A percentile compares a stretch with the other conserved stretches of the same genome.
Conservation (phyloP, 2,888 invertebrate species). For the Galerucella nymphaeae region DNA sequence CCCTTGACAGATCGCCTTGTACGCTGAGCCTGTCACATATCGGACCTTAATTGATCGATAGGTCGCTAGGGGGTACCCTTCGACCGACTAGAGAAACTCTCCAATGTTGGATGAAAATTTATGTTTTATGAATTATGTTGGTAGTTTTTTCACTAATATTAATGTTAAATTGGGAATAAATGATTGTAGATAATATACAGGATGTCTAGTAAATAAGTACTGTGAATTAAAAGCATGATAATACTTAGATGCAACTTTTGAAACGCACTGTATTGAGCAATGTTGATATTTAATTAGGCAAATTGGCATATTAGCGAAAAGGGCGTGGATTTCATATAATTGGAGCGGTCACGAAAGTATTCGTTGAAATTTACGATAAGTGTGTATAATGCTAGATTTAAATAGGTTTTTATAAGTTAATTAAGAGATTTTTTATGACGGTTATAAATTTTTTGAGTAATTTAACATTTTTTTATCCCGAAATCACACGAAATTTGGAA, state of each 20-base stretch:
- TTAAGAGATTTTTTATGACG: neutral
- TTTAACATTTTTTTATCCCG: no score
- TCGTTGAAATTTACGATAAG: conserved; percentile 6
- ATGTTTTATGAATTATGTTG: neutral
- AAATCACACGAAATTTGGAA: no score
- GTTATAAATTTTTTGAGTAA: no score
- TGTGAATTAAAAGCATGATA: no score
- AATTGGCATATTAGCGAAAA: conserved; percentile 5
- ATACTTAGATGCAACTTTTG: no score
- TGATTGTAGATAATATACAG: no score
- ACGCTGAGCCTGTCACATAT: conserved; percentile 54
- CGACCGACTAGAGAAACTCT: neutral
- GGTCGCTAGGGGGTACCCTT: conserved; percentile 51
- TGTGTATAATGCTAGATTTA: conserved; percentile 1
- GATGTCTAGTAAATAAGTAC: no score
- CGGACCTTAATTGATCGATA: conserved; percentile 61
- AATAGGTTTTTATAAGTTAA: neutral
- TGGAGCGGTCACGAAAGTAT: conserved; percentile 17
- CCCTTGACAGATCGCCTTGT: conserved; percentile 61
- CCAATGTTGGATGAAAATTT: conserved; percentile 7
- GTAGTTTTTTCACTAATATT: no score
- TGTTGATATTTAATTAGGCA: conserved; percentile 6
- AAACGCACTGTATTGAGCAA: no score
- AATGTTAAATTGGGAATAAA: no score
- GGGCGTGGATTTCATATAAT: conserved; percentile 17